Conservation (phyloP, 1,140 invertebrate species). For the Nephila pilipes region DNA sequence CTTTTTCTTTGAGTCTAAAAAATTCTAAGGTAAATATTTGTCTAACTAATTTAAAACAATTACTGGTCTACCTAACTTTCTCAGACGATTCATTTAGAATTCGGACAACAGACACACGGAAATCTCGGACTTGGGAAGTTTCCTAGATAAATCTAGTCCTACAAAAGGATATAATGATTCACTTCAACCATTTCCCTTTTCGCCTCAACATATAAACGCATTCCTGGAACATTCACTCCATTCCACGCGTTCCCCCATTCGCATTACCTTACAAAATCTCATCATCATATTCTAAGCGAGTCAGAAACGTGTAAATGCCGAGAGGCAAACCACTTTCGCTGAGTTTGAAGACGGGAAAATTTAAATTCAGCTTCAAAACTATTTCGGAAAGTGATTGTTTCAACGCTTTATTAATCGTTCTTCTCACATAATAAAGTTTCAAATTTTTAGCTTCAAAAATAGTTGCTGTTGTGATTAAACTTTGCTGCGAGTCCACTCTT, state of each 20-base stretch:
- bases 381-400: slow-evolving; percentile 20
- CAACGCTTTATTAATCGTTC: not conserved
- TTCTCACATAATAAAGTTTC: not conserved
- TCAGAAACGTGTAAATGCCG: not conserved
- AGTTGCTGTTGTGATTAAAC: too few species aligned
- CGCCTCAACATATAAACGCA: not conserved
- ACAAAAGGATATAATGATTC: slow-evolving; percentile 29
- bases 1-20: not conserved
- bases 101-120: not conserved
- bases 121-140: not conserved
- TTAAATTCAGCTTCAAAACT: slow-evolving; percentile 14
- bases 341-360: not conserved
- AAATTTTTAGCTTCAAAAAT: not conserved
- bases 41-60: not conserved
- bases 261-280: slow-evolving; percentile 22
- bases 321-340: not conserved
- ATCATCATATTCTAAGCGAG: not conserved
- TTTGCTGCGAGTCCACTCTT: too few species aligned
- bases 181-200: slow-evolving; percentile 4
- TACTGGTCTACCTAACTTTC: not conserved
- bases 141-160: not conserved
- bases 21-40: not conserved
- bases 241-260: not conserved
- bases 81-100: not conserved
- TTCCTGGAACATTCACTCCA: not conserved